Evolutionary conservation across 2,113 vertebrate species (phyloP).

Genomic region (Ptychochromis oligacanthus): DNA sequence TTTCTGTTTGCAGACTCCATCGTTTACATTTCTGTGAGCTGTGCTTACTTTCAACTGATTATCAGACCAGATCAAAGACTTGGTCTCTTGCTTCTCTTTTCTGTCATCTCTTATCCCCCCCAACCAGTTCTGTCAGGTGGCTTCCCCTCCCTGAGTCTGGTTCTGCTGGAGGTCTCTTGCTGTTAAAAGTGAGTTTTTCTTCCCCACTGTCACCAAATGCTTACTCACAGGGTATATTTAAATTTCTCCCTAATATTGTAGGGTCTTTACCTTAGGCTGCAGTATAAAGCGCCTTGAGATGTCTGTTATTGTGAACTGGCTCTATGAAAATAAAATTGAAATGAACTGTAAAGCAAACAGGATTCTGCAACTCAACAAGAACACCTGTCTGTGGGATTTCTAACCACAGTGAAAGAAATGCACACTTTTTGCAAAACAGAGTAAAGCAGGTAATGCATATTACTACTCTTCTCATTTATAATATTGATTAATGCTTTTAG

Average conservation of each 20-base stretch:
- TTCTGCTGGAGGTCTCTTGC: background rate
- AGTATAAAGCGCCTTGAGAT: background rate
- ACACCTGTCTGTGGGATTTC: background rate
- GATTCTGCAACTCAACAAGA: too few relatives aligned
- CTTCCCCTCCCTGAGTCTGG: background rate
- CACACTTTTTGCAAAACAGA: background rate
- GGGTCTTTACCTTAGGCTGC: background rate
- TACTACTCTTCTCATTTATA: background rate
- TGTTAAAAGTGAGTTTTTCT: background rate
- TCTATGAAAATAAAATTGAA: background rate
- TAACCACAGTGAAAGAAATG: background rate
- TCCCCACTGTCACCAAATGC: background rate
- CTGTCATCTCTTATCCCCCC: background rate
- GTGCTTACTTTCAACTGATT: background rate
- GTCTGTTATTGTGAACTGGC: background rate
- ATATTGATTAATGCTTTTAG: background rate
- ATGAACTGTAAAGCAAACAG: too few relatives aligned
- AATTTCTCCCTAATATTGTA: background rate
- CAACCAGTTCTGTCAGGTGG: background rate
- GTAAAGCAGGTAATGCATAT: background rate
- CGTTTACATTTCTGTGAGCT: background rate
- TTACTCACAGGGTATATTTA: background rate
- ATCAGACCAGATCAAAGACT: background rate
- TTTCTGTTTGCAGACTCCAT: background rate
- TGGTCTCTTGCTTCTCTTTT: background rate